These are phyloP conservation scores for Cydia fagiglandana DNA, from an alignment of 1,140 invertebrate genomes.

Conservation along the genomic window DNA sequence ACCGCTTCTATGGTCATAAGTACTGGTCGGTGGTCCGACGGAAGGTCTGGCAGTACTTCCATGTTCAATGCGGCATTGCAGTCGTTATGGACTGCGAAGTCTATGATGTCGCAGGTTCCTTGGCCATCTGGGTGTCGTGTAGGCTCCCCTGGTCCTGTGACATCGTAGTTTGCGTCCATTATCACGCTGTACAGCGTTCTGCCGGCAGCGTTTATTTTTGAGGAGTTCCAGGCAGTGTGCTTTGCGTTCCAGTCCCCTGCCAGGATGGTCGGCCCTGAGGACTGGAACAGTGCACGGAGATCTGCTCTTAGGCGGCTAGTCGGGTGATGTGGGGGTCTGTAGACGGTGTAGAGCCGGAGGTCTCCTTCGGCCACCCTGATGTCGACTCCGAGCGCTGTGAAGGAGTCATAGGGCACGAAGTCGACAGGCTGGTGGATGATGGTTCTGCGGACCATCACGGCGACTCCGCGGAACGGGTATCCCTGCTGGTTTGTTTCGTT, in stretches of 20 bases:
- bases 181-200: neutral
- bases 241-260: constrained; percentile 28
- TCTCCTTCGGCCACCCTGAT: neutral
- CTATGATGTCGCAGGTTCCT: neutral
- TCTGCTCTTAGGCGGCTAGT: neutral
- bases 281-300: neutral
- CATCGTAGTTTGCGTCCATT: neutral
- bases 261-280: neutral
- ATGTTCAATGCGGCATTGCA: neutral
- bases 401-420: neutral
- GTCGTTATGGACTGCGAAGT: constrained; percentile 18
- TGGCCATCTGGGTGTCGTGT: neutral
- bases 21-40: neutral
- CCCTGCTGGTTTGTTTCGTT: neutral
- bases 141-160: neutral
- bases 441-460: constrained; percentile 4
- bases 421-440: constrained; percentile 26
- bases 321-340: neutral
- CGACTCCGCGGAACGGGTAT: neutral
- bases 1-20: neutral
- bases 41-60: neutral
- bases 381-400: neutral
- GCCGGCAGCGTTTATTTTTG: neutral
- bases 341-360: constrained; percentile 12
- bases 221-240: constrained; percentile 4